Evolutionary conservation across 2,797 vertebrate genomes (phyloP), one percentile per base, ranked within the genome.

Genomic region (Chaetodon trifasciatus): DNA sequence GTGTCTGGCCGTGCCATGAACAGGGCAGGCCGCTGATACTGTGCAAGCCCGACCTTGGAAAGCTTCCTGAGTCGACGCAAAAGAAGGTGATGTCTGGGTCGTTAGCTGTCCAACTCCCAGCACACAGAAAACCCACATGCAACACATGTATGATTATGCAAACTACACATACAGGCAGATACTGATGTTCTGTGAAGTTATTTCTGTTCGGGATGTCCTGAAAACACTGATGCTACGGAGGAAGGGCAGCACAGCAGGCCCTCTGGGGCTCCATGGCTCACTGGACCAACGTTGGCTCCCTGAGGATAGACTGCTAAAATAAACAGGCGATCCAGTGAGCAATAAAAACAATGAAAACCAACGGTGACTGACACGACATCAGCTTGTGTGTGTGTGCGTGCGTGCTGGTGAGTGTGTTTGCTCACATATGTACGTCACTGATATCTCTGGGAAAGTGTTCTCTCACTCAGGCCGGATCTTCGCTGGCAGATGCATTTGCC

Each of bases 361-460:
- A 70, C 17, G 12, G 70, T 64, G 75, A 84, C 70, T 79, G 81
- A 92, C 79, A 74, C 64, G 6, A 76, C 62, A 81, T 73, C 37
- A 70, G 50, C 39, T 53, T 76, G 65, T 65, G 71, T 70, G 64
- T 71, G 62, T 74, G 28, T 82, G 57, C 28, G 52, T 62, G 71
- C 8, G 60, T 76, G 82, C 74, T 62, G 66, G 44, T 35, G 69
- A 76, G 79, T 21, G 47, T 64, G 69, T 79, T 73, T 81, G 84
- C 76, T 85, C 79, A 74, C 80, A 88, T 80, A 81, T 79, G 90
- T 84, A 93, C 90, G 86, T 91, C 91, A 92, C 83, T 92, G 92
- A 94, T 94, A 93, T 94, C 90, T 94, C 91, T 94, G 92, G 93
- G 93, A 94, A 95, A 95, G 81, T 78, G 72, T 83, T 90, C 82